Evolutionary conservation across 2,113 vertebrate genomes (phyloP), one percentile per base, ranked within the genome.

Genomic region (Meleagris gallopavo): DNA sequence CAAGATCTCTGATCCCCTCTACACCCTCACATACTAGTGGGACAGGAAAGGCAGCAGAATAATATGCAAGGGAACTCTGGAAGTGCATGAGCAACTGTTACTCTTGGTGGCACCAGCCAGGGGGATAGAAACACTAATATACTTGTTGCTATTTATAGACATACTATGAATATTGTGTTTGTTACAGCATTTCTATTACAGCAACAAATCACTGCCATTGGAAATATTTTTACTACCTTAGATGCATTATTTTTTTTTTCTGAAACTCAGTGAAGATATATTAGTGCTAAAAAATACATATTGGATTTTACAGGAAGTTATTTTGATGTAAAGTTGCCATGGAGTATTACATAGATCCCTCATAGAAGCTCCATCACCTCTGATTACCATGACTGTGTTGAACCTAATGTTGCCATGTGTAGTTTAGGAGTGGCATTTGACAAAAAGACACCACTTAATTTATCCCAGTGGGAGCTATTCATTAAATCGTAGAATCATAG

Each of bases 91-190:
- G 27, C 20, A 87, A 14, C 58, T 27, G 8, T 20, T 85, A 1
- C 50, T 50, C 54, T 85, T 10, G 1, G 2, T 25, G 34, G 54
- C 21, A 13, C 17, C 20, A 41, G 32, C 70, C 46, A 71, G 36
- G 85, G 2, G 32, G n/a, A 90, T 93, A 27, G 48, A 32, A 91
- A 83, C n/a, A 74, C 89, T 94, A 92, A 89, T 27, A 82, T 48
- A 43, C 45, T 20, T 19, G 32, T 64, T 36, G 73, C 67, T 95
- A 71, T 88, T 93, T 85, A 65, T 60, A 89, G n/a, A 50, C 7
- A 21, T 6, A 13, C 5, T 66, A 27, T 27, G 27, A 73, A 74
- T 83, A 20, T 20, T 71, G 30, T 29, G 58, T 19, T 81, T 87
- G 25, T 86, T 80, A 67, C 71, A 20, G 89, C 60, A 55, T 71